Evolutionary conservation across 1,140 invertebrate species (phyloP).

Genomic region (Drosophila persimilis): DNA sequence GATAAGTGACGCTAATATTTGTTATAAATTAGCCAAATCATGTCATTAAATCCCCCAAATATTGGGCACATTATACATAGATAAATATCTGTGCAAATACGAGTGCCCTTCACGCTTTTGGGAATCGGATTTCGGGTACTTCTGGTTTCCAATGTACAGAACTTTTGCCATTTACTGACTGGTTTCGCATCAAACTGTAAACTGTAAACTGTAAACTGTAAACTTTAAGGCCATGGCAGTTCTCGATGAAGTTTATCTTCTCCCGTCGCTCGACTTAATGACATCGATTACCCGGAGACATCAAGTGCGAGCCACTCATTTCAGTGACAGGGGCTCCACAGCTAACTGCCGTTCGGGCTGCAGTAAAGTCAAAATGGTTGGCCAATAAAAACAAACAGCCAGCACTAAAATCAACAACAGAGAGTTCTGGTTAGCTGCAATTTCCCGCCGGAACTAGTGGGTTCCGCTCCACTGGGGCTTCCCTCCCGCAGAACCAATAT

Average conservation of each 20-base stretch:
- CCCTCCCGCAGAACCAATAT: slow-evolving; percentile 2
- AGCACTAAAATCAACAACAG: slow-evolving; percentile 26
- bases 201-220: not conserved
- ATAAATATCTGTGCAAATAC: no score
- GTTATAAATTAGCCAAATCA: no score
- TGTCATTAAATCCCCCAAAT: no score
- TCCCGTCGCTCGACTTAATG: not conserved
- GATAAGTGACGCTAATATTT: no score
- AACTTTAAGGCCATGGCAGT: no score
- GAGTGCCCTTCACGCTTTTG: no score
- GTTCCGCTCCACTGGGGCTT: no score
- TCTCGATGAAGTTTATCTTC: not conserved
- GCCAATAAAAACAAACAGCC: slow-evolving; percentile 34
- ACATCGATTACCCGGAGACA: slow-evolving; percentile 9
- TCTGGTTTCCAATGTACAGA: no score
- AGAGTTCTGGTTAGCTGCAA: slow-evolving; percentile 5
- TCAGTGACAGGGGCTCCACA: slow-evolving; percentile 2
- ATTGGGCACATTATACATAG: no score
- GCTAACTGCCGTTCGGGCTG: slow-evolving; percentile 13
- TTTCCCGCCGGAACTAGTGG: not conserved
- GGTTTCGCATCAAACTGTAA: not conserved
- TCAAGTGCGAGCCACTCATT: not conserved
- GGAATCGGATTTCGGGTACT: no score
- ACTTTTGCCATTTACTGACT: no score
- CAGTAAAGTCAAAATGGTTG: slow-evolving; percentile 11